Evolutionary conservation across 92 coral and sea anemone genomes (phyloP).

Genomic region (Heliopora coerulea): DNA sequence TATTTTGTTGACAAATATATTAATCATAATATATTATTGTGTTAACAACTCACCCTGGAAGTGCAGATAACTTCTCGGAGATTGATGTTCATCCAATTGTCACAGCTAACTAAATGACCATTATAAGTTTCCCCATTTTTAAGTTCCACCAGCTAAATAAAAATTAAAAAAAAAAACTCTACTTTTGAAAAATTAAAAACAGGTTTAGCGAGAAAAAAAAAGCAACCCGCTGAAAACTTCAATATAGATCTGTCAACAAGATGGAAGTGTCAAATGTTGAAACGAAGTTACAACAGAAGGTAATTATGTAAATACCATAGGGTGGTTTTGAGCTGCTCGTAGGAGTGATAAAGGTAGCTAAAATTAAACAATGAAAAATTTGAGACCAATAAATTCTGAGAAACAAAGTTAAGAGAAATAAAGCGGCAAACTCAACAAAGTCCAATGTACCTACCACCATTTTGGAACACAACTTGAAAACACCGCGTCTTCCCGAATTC

Average conservation of each 20-base stretch:
- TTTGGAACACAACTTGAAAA: too few species aligned
- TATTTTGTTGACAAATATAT: too few species aligned
- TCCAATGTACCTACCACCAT: constrained; percentile 82
- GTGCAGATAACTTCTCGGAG: constrained; percentile 97
- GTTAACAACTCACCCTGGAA: constrained; percentile 72
- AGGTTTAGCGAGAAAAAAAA: not conserved
- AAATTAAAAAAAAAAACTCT: not conserved
- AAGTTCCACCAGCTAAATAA: constrained; percentile 78
- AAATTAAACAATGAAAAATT: not conserved
- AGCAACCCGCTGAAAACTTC: too few species aligned
- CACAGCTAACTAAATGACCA: constrained; percentile 99
- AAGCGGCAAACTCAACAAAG: not conserved
- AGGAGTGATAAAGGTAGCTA: constrained; percentile 97
- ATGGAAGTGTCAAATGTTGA: too few species aligned
- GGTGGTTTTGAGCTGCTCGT: constrained; percentile 98
- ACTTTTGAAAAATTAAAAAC: not conserved
- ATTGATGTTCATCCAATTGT: constrained; percentile 98
- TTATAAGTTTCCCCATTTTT: constrained; percentile 99
- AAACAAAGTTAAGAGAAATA: not conserved
- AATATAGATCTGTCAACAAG: too few species aligned
- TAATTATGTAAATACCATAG: constrained; percentile 92
- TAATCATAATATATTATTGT: too few species aligned
- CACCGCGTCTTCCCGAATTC: too few species aligned
- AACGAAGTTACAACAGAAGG: too few species aligned
- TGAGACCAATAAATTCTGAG: not conserved